These are phyloP conservation scores for Anguilla rostrata DNA, from an alignment of 2,113 vertebrate genomes.

Conservation along the genomic window DNA sequence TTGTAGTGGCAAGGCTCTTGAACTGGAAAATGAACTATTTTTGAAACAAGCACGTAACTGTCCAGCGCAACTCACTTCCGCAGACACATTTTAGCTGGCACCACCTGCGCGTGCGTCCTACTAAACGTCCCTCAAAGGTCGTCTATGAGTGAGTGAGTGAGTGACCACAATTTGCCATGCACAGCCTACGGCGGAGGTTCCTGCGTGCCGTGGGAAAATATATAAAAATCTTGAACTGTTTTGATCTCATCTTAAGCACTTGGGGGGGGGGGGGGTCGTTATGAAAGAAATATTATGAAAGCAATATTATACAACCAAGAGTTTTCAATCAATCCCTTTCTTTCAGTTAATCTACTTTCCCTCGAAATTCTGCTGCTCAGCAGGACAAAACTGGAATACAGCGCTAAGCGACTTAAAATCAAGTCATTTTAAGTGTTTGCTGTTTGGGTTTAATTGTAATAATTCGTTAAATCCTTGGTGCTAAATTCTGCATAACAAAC, in stretches of 20 bases:
- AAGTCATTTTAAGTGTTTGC: neutral
- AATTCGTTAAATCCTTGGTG: neutral
- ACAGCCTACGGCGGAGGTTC: too few relatives aligned
- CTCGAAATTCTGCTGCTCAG: neutral
- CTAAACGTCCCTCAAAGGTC: too few relatives aligned
- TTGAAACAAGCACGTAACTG: neutral
- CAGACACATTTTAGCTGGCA: too few relatives aligned
- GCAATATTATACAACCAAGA: constrained; percentile 30
- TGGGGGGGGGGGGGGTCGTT: neutral
- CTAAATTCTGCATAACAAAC: neutral
- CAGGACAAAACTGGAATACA: neutral
- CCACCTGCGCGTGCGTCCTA: too few relatives aligned
- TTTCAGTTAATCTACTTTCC: neutral
- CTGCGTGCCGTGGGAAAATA: too few relatives aligned
- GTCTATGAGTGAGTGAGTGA: too few relatives aligned
- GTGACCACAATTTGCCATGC: too few relatives aligned
- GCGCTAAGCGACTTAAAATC: neutral
- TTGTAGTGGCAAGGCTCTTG: neutral
- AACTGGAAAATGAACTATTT: neutral
- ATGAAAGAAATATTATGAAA: too few relatives aligned
- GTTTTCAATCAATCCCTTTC: neutral
- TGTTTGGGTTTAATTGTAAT: neutral
- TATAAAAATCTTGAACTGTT: neutral
- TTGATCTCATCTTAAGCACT: neutral
- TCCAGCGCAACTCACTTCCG: too few relatives aligned